Evolutionary conservation across 2,113 vertebrate species (phyloP).

Genomic region (Tachysurus vachellii): DNA sequence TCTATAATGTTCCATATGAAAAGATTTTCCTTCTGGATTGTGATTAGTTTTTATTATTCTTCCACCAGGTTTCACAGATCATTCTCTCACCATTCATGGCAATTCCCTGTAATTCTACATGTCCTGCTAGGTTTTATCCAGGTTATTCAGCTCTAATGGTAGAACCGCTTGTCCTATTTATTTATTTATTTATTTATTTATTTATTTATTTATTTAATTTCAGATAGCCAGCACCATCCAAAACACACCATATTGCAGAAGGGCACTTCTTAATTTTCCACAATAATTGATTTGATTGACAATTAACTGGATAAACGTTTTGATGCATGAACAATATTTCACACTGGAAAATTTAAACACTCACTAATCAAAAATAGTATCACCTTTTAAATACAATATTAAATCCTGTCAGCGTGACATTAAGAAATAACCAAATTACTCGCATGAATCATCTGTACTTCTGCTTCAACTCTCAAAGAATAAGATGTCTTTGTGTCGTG

Average conservation of each 20-base stretch:
- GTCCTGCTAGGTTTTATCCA: neutral
- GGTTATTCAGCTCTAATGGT: neutral
- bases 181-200: neutral
- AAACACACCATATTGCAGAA: neutral
- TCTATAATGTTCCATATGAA: neutral
- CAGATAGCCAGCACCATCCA: neutral
- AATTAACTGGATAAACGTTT: neutral
- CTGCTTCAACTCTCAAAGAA: neutral
- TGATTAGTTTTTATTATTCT: neutral
- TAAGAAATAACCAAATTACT: neutral
- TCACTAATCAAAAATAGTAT: neutral
- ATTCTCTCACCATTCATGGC: neutral
- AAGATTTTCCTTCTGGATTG: neutral
- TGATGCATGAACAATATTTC: neutral
- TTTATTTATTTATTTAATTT: too few species aligned
- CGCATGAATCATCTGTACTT: neutral
- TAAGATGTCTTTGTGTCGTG: neutral
- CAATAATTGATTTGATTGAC: neutral
- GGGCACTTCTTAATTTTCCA: neutral
- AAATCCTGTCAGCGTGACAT: neutral
- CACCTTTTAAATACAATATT: neutral
- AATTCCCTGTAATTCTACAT: neutral
- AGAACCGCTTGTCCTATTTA: neutral
- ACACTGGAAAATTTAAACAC: neutral
- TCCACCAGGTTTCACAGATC: neutral